Conservation (phyloP, 2,888 invertebrate genomes). For the Phaonia tiefii region DNA sequence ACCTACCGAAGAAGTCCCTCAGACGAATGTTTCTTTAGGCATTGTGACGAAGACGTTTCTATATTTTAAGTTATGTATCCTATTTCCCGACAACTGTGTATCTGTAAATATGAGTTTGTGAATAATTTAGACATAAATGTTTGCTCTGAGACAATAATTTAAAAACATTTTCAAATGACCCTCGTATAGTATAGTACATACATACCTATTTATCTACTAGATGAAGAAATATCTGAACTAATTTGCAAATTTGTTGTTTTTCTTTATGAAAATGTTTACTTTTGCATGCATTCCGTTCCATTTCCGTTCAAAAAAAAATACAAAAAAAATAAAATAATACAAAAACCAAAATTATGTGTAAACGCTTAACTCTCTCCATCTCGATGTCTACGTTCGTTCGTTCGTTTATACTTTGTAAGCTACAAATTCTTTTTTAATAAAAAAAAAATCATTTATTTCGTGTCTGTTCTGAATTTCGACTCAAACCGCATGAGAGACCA, state of each 20-base stretch:
- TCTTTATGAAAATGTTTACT: constrained; percentile 72
- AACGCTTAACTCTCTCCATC: constrained; percentile 70
- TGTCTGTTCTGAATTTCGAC: no score
- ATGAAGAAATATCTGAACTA: constrained; percentile 49
- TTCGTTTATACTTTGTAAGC: constrained; percentile 77
- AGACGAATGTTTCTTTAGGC: no score
- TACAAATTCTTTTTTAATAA: constrained; percentile 69
- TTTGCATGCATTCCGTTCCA: constrained; percentile 72
- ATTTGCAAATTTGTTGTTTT: constrained; percentile 65
- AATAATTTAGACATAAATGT: no score
- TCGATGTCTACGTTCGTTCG: constrained; percentile 66
- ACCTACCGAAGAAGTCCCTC: no score
- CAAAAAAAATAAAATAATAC: constrained; percentile 54
- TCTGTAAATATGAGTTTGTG: no score
- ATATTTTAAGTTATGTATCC: no score
- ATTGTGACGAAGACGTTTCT: no score
- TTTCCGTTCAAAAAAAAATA: constrained; percentile 66
- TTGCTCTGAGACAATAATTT: no score
- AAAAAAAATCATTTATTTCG: not conserved
- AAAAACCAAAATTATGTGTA: constrained; percentile 68
- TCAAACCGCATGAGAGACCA: no score
- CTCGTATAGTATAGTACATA: no score
- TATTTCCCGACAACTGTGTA: no score
- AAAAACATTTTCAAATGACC: no score
- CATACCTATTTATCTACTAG: constrained; percentile 6